phyloP scores from a whole-genome alignment of 2,888 invertebrate genomes.

The Dastarcus helophoroides region DNA sequence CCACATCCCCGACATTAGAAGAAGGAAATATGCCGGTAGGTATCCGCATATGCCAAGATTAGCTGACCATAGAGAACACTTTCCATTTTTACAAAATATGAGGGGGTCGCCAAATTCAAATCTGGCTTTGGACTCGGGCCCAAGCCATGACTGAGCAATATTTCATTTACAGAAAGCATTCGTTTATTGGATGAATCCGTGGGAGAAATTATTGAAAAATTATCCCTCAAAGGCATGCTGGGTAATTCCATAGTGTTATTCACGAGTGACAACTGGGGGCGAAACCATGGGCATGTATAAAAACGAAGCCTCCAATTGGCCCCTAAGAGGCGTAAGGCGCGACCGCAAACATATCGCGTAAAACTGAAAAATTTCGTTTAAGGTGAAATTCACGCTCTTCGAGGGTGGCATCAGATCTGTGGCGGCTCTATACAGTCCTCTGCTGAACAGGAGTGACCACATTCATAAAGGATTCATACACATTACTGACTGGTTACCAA shows the following conservation, averaged over 20 bases:
- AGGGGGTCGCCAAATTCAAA: too few species aligned
- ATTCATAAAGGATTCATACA: constrained; percentile 59
- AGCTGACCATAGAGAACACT: background rate
- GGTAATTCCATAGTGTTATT: constrained; percentile 76
- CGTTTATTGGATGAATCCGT: constrained; percentile 76
- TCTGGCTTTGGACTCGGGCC: too few species aligned
- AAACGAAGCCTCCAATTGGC: constrained; percentile 71
- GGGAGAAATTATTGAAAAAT: constrained; percentile 59
- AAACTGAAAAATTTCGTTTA: too few species aligned
- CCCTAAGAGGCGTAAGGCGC: constrained; percentile 59
- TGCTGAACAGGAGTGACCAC: constrained; percentile 39
- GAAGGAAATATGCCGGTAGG: constrained; percentile 61
- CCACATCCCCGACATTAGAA: constrained; percentile 51
- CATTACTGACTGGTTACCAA: constrained; percentile 76
- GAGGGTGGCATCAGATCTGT: constrained; percentile 76
- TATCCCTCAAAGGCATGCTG: constrained; percentile 56
- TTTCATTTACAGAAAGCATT: constrained; percentile 64
- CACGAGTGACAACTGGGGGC: constrained; percentile 80
- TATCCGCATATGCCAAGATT: background rate
- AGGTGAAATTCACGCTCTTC: constrained; percentile 67
- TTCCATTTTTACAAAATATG: too few species aligned
- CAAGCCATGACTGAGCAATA: background rate
- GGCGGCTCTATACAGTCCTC: constrained; percentile 64
- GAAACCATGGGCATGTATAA: constrained; percentile 55
- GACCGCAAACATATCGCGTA: too few species aligned